Evolutionary conservation across 2,888 invertebrate species (phyloP).

Genomic region (Rhorus exstirpatorius): DNA sequence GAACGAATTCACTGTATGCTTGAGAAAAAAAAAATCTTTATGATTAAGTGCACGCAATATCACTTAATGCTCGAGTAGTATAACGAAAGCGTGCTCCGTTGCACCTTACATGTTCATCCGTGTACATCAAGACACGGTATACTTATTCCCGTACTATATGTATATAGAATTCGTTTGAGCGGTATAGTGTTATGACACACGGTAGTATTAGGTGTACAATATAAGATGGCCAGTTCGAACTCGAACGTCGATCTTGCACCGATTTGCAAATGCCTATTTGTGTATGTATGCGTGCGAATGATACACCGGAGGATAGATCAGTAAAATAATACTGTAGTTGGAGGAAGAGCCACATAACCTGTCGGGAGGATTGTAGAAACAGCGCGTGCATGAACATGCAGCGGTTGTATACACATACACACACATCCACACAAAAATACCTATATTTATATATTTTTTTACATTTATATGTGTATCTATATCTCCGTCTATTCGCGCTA

Average conservation of each 20-base stretch:
- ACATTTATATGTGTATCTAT: slow-evolving; percentile 13
- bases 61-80: slow-evolving; percentile 22
- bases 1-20: slow-evolving; percentile 51
- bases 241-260: slow-evolving; percentile 34
- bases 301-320: slow-evolving; percentile 37
- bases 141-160: slow-evolving; percentile 38
- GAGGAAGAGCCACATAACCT: slow-evolving; percentile 5
- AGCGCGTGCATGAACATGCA: slow-evolving; percentile 17
- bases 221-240: slow-evolving; percentile 25
- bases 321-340: slow-evolving; percentile 34
- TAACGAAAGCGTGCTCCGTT: slow-evolving; percentile 36
- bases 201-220: background rate
- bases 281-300: slow-evolving; percentile 1
- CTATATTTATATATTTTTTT: slow-evolving; percentile 7
- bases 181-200: background rate
- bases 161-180: too few relatives aligned
- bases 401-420: background rate
- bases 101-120: slow-evolving; percentile 55
- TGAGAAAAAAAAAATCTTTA: slow-evolving; percentile 1
- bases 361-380: slow-evolving; percentile 52
- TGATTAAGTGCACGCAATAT: slow-evolving; percentile 60
- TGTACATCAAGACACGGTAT: slow-evolving; percentile 7
- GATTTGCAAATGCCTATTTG: background rate
- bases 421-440: background rate
- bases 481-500: slow-evolving; percentile 36